Evolutionary conservation across 1,140 invertebrate species (phyloP), one percentile per base, ranked within the genome.

Genomic region (Lutraria rhynchaena): DNA sequence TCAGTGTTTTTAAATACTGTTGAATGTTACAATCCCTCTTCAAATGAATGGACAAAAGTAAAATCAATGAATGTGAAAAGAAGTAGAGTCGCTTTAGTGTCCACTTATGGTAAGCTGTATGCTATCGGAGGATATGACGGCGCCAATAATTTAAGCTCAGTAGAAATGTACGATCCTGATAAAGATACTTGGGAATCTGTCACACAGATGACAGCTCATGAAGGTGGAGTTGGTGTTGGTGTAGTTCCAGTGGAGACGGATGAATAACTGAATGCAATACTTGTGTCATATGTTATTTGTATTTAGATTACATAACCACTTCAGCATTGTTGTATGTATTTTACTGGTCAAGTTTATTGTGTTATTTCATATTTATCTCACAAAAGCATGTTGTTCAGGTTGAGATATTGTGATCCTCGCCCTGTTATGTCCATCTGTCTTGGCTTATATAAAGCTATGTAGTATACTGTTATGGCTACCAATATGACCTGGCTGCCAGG

Each of bases 161-260:
- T 91, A 9, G 91, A 92, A 80, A 84, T 90, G 85, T 92, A 90
- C 58, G 89, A 91, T 71, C 89, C 90, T 0, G 86, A 88, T 7
- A 85, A 73, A n/a, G 83, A 91, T 70, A 85, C 57, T 9, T 92
- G 91, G 91, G 84, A 69, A 67, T 94, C 95, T 84, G 95, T 97
- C 7, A 93, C 95, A 46, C 93, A 95, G 0, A 97, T 97, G 96
- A 97, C 96, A 95, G 96, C 96, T 11, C 97, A 98, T 90, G 96
- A 97, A 90, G 97, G 97, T 4, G 97, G 97, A 0, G 97, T 98
- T 0, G 96, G 96, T 24, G 96, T 97, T 17, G 97, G 96, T 0
- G 96, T 97, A 0, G 95, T 97, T 85, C 95, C 95, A 3, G 86
- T 89, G n/a, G 88, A 87, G 27, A 55, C 70, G 7, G 76, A 69